phyloP scores from a whole-genome alignment of 2,888 invertebrate genomes.

The Cryptus viduatorius region DNA sequence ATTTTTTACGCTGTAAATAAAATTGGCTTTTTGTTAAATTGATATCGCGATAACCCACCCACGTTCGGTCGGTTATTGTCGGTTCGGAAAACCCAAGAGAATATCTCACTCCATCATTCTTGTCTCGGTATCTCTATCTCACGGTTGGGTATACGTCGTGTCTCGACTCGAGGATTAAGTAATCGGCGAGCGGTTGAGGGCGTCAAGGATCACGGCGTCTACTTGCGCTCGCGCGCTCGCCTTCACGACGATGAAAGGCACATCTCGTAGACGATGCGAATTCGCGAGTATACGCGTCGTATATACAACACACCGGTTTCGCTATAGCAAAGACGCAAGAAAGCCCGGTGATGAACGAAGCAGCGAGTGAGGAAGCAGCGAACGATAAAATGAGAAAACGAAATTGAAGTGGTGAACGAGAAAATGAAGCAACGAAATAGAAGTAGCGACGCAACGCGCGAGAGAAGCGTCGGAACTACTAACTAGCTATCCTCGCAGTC shows the following conservation, averaged over 20 bases:
- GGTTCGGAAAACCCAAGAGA: slow-evolving; percentile 41
- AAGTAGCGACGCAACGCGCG: slow-evolving; percentile 3
- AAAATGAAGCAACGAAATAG: slow-evolving; percentile 22
- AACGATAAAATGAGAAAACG: slow-evolving; percentile 45
- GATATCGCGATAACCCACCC: background rate
- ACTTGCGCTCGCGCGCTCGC: slow-evolving; percentile 45
- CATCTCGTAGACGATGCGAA: slow-evolving; percentile 7
- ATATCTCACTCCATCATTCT: slow-evolving; percentile 49
- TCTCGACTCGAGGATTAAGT: slow-evolving; percentile 59
- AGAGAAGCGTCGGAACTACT: slow-evolving; percentile 46
- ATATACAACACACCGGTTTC: background rate
- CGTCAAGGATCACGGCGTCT: slow-evolving; percentile 59
- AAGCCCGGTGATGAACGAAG: background rate
- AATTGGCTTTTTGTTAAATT: background rate
- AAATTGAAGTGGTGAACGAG: slow-evolving; percentile 59
- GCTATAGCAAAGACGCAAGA: background rate
- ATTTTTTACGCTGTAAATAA: background rate
- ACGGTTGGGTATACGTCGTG: slow-evolving; percentile 17
- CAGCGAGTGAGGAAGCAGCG: slow-evolving; percentile 37
- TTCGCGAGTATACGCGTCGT: background rate
- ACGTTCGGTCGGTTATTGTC: slow-evolving; percentile 43
- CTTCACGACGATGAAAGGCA: slow-evolving; percentile 47
- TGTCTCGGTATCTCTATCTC: slow-evolving; percentile 32
- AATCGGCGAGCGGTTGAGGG: slow-evolving; percentile 57
- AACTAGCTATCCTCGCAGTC: slow-evolving; percentile 40